These are phyloP conservation scores for Ectemnius lituratus DNA, from an alignment of 2,888 invertebrate genomes.

Conservation along the genomic window DNA sequence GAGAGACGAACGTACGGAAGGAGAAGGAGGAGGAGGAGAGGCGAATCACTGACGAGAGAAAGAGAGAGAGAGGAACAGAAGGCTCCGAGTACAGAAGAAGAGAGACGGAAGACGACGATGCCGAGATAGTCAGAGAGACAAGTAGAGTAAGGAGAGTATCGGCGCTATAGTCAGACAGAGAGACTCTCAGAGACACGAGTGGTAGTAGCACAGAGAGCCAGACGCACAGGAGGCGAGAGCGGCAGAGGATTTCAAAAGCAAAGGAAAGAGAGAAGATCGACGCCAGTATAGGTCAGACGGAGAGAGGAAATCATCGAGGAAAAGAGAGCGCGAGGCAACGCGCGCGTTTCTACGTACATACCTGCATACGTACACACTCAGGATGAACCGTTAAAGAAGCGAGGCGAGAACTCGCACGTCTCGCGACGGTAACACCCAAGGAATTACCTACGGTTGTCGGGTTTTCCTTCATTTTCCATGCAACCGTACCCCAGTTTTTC, in stretches of 20 bases:
- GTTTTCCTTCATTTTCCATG: not conserved
- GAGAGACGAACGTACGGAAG: not conserved
- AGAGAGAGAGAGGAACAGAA: not conserved
- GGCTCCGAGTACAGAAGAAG: not conserved
- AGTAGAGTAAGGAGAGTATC: conserved; percentile 22
- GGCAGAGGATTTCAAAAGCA: not conserved
- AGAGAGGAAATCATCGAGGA: conserved; percentile 6
- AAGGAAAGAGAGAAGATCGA: conserved; percentile 19
- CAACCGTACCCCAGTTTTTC: conserved; percentile 14
- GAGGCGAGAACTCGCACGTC: conserved; percentile 33
- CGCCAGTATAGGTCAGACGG: not conserved
- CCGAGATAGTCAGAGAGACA: conserved; percentile 12
- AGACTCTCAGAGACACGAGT: not conserved
- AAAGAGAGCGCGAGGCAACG: conserved; percentile 9
- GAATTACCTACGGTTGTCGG: conserved; percentile 19
- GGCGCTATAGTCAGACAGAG: conserved; percentile 10
- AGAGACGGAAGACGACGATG: not conserved
- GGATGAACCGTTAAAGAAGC: conserved; percentile 26
- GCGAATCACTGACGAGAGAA: too few species aligned
- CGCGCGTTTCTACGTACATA: not conserved
- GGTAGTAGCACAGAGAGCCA: not conserved
- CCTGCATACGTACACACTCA: conserved; percentile 5
- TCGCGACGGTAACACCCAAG: conserved; percentile 1
- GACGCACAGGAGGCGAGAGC: conserved; percentile 4
- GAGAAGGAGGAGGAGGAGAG: too few species aligned